Evolutionary conservation across 2,113 vertebrate genomes (phyloP).

Genomic region (Bujurquina vittata): DNA sequence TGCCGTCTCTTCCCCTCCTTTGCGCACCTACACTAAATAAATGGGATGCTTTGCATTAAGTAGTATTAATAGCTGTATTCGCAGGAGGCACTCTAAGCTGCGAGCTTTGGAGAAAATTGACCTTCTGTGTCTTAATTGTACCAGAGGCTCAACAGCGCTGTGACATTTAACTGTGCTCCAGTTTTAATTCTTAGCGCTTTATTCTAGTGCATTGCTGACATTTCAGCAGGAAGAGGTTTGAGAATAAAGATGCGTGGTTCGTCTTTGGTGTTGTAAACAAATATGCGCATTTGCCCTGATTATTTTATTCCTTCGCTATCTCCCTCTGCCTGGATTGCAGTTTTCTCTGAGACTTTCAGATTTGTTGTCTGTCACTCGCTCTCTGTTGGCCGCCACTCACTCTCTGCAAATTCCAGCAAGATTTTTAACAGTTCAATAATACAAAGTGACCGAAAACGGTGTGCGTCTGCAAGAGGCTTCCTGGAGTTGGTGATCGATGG

Average conservation of each 20-base stretch:
- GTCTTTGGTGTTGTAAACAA: conserved; percentile 54
- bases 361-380: background rate
- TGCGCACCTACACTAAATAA: conserved; percentile 26
- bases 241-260: conserved; percentile 43
- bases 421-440: conserved; percentile 8
- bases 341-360: background rate
- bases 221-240: conserved; percentile 59
- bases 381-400: conserved; percentile 5
- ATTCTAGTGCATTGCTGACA: conserved; percentile 71
- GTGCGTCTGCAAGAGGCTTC: conserved; percentile 26
- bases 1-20: background rate
- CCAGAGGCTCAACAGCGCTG: conserved; percentile 60
- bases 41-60: conserved; percentile 61
- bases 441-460: conserved; percentile 27
- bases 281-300: conserved; percentile 40
- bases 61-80: conserved; percentile 64
- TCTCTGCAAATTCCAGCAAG: background rate
- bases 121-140: conserved; percentile 78
- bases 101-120: conserved; percentile 66
- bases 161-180: conserved; percentile 73
- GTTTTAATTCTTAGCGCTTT: conserved; percentile 70
- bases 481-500: conserved; percentile 37
- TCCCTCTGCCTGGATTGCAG: background rate
- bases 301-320: conserved; percentile 27
- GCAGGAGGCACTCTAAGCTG: conserved; percentile 50